Evolutionary conservation across 2,888 invertebrate genomes (phyloP).

Genomic region (Monopis laevigella): DNA sequence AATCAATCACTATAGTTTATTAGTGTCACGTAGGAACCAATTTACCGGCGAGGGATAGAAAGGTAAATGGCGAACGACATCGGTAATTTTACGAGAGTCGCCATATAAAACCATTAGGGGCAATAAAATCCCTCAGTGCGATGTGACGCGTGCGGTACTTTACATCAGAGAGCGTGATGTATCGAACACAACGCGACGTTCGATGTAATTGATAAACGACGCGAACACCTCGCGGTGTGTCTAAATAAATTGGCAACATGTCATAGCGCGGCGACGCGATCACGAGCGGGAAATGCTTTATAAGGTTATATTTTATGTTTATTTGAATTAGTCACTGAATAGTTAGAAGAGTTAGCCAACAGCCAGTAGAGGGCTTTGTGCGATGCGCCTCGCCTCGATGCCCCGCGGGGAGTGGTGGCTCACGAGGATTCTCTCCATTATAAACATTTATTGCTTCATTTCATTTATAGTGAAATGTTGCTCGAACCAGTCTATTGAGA

Average conservation of each 20-base stretch:
- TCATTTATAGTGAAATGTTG: conserved; percentile 37
- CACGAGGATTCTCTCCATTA: conserved; percentile 31
- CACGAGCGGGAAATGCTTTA: neutral
- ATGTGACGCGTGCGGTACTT: conserved; percentile 34
- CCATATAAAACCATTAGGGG: conserved; percentile 43
- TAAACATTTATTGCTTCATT: conserved; percentile 47
- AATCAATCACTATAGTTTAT: conserved; percentile 11
- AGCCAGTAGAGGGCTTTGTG: conserved; percentile 12
- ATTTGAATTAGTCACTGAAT: conserved; percentile 6
- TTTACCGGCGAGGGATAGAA: conserved; percentile 3
- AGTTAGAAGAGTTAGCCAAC: conserved; percentile 10
- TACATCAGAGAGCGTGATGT: conserved; percentile 31
- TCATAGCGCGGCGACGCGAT: neutral
- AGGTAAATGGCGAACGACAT: conserved; percentile 25
- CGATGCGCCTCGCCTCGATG: conserved; percentile 23
- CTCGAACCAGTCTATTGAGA: conserved; percentile 31
- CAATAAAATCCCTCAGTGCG: conserved; percentile 33
- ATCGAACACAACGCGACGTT: conserved; percentile 19
- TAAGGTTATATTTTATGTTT: conserved; percentile 2
- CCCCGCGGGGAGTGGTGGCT: conserved; percentile 19
- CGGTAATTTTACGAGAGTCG: conserved; percentile 34
- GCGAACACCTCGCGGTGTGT: conserved; percentile 8
- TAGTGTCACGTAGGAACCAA: conserved; percentile 11
- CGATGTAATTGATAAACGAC: conserved; percentile 8
- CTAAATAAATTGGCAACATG: conserved; percentile 4